A percentile compares a stretch with the other conserved stretches of the same genome.
phyloP scores from a whole-genome alignment of 92 coral and sea anemone species.

The Hydrozoanthus gracilis region DNA sequence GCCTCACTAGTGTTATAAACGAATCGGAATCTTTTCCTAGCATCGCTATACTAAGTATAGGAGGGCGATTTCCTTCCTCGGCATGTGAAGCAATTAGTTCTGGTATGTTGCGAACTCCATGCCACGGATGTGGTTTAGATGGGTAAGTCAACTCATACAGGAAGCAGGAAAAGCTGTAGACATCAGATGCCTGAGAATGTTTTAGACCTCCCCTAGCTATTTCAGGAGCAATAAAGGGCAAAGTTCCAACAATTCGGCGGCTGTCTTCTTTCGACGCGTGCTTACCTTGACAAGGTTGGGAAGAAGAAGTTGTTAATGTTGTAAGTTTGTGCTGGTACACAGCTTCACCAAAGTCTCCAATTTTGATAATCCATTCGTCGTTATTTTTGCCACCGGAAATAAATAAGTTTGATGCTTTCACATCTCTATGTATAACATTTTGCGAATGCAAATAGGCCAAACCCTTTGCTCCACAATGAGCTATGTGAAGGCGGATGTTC shows the following conservation, averaged over 20 bases:
- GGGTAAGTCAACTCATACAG: conserved; percentile 49
- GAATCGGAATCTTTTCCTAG: background rate
- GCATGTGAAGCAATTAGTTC: conserved; percentile 16
- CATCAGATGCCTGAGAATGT: conserved; percentile 47
- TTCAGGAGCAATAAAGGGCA: conserved; percentile 39
- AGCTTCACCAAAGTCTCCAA: conserved; percentile 59
- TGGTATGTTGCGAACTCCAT: conserved; percentile 43
- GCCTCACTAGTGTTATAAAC: background rate
- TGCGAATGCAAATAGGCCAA: conserved; percentile 47
- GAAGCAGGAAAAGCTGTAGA: conserved; percentile 47
- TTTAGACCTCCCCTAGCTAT: conserved; percentile 44
- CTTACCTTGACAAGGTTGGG: background rate
- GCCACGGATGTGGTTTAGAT: conserved; percentile 54
- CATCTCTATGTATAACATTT: conserved; percentile 42
- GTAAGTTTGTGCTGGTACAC: background rate
- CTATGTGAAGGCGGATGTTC: conserved; percentile 47
- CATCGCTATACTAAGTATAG: background rate
- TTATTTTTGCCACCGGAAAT: conserved; percentile 1
- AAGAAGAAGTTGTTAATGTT: background rate
- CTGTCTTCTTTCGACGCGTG: background rate
- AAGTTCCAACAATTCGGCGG: conserved; percentile 10
- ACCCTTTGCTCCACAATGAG: conserved; percentile 35
- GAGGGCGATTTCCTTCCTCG: background rate
- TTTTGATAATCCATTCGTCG: conserved; percentile 33
- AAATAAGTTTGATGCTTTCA: conserved; percentile 53